Evolutionary conservation across 2,797 vertebrate species (phyloP).

Genomic region (Alouatta caraya): DNA sequence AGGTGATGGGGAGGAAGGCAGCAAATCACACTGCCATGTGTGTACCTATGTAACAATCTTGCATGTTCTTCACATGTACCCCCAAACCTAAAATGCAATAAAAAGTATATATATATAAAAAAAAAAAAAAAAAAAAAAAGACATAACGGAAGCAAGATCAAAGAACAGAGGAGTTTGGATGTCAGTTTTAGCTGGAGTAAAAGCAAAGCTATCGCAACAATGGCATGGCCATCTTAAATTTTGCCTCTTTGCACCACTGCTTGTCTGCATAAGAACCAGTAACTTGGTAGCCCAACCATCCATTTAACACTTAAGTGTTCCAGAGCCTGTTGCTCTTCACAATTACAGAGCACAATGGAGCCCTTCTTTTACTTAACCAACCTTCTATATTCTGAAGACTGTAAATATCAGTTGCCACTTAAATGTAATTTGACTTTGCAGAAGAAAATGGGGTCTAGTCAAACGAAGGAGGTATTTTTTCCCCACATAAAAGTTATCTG

Average conservation of each 20-base stretch:
- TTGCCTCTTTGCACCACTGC: background rate
- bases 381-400: background rate
- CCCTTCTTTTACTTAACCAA: background rate
- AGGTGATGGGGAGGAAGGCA: too few relatives aligned
- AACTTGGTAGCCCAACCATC: background rate
- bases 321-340: background rate
- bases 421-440: constrained; percentile 33
- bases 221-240: background rate
- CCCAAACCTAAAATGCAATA: too few relatives aligned
- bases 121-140: too few relatives aligned
- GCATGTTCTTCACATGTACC: too few relatives aligned
- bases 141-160: background rate
- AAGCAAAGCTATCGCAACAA: background rate
- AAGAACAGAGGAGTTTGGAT: background rate
- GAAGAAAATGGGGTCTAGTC: background rate
- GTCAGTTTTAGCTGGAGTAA: background rate
- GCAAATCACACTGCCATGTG: too few relatives aligned
- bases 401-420: background rate
- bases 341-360: background rate
- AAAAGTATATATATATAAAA: too few relatives aligned
- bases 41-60: too few relatives aligned
- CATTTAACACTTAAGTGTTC: background rate
- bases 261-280: background rate
- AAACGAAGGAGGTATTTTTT: background rate
- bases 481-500: background rate